phyloP scores from a whole-genome alignment of 1,140 invertebrate species.

The Drosophila triauraria region DNA sequence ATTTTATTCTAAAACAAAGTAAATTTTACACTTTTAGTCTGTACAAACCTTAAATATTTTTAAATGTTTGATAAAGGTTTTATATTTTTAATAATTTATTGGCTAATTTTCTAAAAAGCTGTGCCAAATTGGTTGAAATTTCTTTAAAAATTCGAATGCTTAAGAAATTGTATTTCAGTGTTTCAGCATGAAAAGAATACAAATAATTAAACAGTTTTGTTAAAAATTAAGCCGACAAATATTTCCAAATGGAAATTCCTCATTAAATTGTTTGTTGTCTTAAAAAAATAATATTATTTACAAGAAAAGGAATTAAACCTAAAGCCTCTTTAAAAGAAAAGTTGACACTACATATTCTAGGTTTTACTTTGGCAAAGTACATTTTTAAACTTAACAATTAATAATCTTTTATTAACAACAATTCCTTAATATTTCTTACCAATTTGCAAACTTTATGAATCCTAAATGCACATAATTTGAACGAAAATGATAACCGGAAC shows the following conservation, averaged over 20 bases:
- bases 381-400: too few relatives aligned
- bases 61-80: too few relatives aligned
- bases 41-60: background rate
- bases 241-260: background rate
- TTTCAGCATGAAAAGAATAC: background rate
- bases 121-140: background rate
- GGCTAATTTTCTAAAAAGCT: background rate
- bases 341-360: too few relatives aligned
- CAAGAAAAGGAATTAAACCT: background rate
- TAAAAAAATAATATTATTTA: background rate
- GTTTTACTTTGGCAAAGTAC: too few relatives aligned
- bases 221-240: background rate
- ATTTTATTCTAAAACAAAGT: background rate
- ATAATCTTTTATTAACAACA: background rate
- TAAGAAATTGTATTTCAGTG: background rate
- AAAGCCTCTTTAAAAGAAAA: too few relatives aligned
- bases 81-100: too few relatives aligned
- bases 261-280: background rate
- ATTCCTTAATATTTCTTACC: background rate
- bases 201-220: background rate
- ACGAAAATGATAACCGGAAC: background rate
- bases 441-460: background rate
- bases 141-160: background rate
- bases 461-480: background rate
- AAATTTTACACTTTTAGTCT: background rate